Percentiles rank a stretch among this genome's conserved stretches.
Evolutionary conservation across 2,888 invertebrate species (phyloP).

Genomic region (Acanthosepion esculentum): DNA sequence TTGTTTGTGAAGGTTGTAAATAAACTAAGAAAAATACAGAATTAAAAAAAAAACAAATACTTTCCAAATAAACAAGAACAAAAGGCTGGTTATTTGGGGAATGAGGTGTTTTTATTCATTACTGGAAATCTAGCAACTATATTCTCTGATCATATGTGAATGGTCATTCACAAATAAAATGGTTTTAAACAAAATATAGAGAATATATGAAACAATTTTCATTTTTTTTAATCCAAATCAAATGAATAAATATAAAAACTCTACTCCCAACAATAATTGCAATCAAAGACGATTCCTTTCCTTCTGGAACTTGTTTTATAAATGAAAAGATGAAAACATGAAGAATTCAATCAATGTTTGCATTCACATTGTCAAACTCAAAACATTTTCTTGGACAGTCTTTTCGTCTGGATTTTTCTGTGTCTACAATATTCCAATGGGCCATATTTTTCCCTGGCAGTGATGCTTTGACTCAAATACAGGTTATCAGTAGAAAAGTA

Average conservation of each 20-base stretch:
- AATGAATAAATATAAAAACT: neutral
- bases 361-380: neutral
- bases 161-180: neutral
- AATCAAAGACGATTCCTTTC: neutral
- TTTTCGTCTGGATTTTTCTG: neutral
- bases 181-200: neutral
- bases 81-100: neutral
- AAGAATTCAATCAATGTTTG: too few relatives aligned
- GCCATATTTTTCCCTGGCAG: neutral
- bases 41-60: neutral
- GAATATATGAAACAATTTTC: neutral
- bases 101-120: neutral
- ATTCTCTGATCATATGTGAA: neutral
- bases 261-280: neutral
- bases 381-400: neutral
- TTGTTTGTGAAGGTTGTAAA: neutral
- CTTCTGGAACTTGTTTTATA: neutral
- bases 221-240: neutral
- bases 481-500: neutral
- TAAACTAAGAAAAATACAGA: neutral
- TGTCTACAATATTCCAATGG: neutral
- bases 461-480: neutral
- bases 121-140: neutral
- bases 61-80: neutral
- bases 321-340: neutral